A percentile compares a stretch with the other conserved stretches of the same genome.
These are phyloP conservation scores for Agrotis segetum DNA, from an alignment of 2,888 invertebrate genomes.

Conservation along the genomic window DNA sequence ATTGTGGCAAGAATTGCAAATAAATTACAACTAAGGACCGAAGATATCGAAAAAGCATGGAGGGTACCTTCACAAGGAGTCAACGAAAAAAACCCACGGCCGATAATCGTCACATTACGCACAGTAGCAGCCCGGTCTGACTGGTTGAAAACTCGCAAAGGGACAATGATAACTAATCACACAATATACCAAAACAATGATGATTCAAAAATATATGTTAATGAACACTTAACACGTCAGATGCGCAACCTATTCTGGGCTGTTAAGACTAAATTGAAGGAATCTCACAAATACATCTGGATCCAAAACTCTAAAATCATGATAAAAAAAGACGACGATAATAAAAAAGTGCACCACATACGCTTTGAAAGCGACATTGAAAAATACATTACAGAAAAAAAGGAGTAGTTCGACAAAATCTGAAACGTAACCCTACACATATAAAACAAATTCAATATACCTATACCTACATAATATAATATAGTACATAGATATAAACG, in stretches of 20 bases:
- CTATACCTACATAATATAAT: background rate
- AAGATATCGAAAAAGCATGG: background rate
- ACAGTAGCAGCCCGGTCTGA: constrained; percentile 1
- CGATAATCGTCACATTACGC: background rate
- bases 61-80: background rate
- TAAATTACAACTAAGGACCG: background rate
- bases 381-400: background rate
- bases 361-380: background rate
- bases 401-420: background rate
- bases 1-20: background rate
- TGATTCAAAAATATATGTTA: background rate
- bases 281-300: background rate
- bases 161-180: background rate
- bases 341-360: background rate
- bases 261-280: background rate
- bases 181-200: background rate
- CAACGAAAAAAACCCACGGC: background rate
- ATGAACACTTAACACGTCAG: background rate
- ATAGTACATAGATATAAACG: background rate
- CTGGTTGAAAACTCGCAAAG: background rate
- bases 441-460: too few relatives aligned
- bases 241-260: background rate
- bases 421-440: too few relatives aligned
- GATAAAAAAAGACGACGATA: background rate
- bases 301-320: background rate